Evolutionary conservation across 2,888 invertebrate species (phyloP).

Genomic region (Apoderus coryli): DNA sequence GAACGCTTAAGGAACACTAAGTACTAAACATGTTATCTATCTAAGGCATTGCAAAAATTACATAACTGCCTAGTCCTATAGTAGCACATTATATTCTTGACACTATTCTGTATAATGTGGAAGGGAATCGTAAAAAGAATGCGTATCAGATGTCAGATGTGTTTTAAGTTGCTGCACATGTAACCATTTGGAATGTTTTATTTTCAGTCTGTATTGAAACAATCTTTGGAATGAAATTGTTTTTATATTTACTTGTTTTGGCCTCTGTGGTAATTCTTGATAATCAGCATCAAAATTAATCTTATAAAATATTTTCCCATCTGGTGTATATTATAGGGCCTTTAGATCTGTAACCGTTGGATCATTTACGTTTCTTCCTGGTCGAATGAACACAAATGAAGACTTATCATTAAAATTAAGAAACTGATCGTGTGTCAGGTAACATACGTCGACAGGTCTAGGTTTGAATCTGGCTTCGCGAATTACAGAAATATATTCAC

Average conservation of each 20-base stretch:
- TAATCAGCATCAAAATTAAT: constrained; percentile 8
- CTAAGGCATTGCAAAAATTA: too few relatives aligned
- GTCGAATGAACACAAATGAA: constrained; percentile 6
- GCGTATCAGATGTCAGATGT: constrained; percentile 8
- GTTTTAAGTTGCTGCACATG: constrained; percentile 8
- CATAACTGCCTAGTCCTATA: too few relatives aligned
- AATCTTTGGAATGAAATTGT: constrained; percentile 6
- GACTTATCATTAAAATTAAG: constrained; percentile 5
- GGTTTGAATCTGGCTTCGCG: constrained; percentile 5
- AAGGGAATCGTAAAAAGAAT: constrained; percentile 9
- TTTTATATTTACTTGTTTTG: constrained; percentile 7
- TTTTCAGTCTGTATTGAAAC: constrained; percentile 7
- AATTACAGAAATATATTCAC: constrained; percentile 4
- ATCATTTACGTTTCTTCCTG: constrained; percentile 8
- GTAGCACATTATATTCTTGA: constrained; percentile 1
- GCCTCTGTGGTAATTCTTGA: constrained; percentile 6
- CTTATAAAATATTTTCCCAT: constrained; percentile 7
- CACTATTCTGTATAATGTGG: constrained; percentile 7
- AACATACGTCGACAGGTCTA: constrained; percentile 1
- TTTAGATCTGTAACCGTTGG: constrained; percentile 9
- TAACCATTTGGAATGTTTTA: constrained; percentile 9
- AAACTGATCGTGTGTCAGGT: constrained; percentile 4
- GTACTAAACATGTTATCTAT: too few relatives aligned
- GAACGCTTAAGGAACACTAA: too few relatives aligned
- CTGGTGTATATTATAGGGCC: constrained; percentile 8